A percentile compares a stretch with the other conserved stretches of the same genome.
Evolutionary conservation across 2,888 invertebrate species (phyloP).

Genomic region (Amaurobius ferox): DNA sequence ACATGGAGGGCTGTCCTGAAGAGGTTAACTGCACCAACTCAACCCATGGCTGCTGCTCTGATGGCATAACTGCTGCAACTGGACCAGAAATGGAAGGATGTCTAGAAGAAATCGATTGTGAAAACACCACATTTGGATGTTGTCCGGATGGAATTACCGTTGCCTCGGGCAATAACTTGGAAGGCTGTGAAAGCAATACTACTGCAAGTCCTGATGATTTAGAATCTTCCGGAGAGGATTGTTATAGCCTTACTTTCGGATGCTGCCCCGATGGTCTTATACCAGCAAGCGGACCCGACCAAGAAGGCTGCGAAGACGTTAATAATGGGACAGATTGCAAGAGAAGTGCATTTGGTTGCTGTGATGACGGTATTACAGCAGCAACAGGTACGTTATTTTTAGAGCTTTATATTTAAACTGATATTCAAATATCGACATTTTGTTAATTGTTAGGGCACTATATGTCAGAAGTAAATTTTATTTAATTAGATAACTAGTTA

Average conservation of each 20-base stretch:
- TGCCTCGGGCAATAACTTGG: slow-evolving; percentile 73
- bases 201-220: slow-evolving; percentile 28
- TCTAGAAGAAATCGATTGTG: slow-evolving; percentile 64
- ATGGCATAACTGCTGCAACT: slow-evolving; percentile 86
- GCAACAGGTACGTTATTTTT: slow-evolving; percentile 72
- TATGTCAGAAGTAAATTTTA: no score
- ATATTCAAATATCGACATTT: no score
- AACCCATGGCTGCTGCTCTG: slow-evolving; percentile 90
- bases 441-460: no score
- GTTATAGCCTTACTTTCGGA: slow-evolving; percentile 80
- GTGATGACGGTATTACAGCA: slow-evolving; percentile 84
- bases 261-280: slow-evolving; percentile 92
- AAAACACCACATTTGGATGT: slow-evolving; percentile 82
- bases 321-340: slow-evolving; percentile 71
- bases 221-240: slow-evolving; percentile 44
- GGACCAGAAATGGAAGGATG: slow-evolving; percentile 79
- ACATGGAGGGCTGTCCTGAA: slow-evolving; percentile 80
- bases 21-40: slow-evolving; percentile 76
- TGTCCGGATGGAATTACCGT: slow-evolving; percentile 86
- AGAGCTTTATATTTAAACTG: no score
- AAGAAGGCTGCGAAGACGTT: slow-evolving; percentile 50
- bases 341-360: slow-evolving; percentile 83
- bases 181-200: slow-evolving; percentile 74
- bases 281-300: slow-evolving; percentile 83
- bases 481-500: no score